Evolutionary conservation across 2,888 invertebrate species (phyloP), one percentile per base, ranked within the genome.

Genomic region (Morpho deidamia): DNA sequence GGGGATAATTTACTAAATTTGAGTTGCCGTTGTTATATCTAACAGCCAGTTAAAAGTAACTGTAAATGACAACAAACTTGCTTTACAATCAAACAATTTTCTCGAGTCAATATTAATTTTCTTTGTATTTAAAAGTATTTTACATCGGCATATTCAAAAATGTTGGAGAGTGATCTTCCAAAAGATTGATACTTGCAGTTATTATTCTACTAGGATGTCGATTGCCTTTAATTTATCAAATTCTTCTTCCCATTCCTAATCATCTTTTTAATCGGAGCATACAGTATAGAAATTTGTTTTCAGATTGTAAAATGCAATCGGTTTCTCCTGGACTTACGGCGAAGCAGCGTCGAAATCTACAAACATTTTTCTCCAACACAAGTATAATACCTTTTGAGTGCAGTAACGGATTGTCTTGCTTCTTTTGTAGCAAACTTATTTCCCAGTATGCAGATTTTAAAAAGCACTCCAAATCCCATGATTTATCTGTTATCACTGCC

Each of bases 351-450:
- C 62, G 59, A 56, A 69, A 67, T 46, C 62, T 74, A 38, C 65
- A 64, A 55, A 62, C 54, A 35, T 58, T 72, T 33, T 65, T 71
- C 64, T 64, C 62, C 60, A 64, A 66, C 46, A 70, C 71, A 0
- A 63, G 69, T 8, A 44, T 71, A 1, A 58, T 68, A 52, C 73
- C 73, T 8, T 73, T 73, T 54, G 66, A 67, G 60, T 68, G 68
- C 49, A 59, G 55, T n/a, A 60, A 67, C 9, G 56, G 60, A 11
- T 61, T 63, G 39, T 50, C 59, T 37, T 73, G 73, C 55, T 63
- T 64, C 44, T 67, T 62, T 62, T 73, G 72, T 56, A 57, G 58
- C 5, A 62, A 62, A 58, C 46, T 56, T 38, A 43, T 59, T 33
- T 38, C 37, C 2, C 56, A 62, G n/a, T 63, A 65, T 40, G 56